Conservation (phyloP, 2,113 vertebrate species). For the Ptilorrhoa leucosticta region DNA sequence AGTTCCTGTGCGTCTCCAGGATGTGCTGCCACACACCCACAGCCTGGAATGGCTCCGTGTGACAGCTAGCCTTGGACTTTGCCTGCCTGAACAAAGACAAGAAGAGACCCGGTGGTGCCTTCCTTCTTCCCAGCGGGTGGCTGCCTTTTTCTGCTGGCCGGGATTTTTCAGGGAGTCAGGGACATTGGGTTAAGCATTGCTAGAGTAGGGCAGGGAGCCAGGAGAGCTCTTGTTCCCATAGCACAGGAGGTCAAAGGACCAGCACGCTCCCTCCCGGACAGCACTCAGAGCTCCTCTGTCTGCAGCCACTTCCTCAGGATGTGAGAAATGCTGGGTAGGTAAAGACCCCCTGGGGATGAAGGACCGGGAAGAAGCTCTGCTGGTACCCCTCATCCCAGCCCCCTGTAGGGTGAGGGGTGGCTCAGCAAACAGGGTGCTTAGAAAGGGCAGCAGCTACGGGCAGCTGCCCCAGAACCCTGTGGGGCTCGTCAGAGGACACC, state of each 20-base stretch:
- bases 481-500: neutral
- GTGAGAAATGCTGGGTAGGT: neutral
- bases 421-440: neutral
- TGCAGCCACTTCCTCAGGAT: slow-evolving; percentile 1
- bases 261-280: accelerated
- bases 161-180: neutral
- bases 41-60: accelerated
- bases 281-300: accelerated
- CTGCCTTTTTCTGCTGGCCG: neutral
- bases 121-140: neutral
- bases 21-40: neutral
- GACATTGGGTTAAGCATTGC: neutral
- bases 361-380: neutral
- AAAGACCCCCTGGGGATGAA: neutral
- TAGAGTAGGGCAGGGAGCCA: neutral
- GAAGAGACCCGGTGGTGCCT: neutral
- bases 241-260: neutral
- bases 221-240: neutral
- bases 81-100: neutral
- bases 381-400: neutral
- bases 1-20: neutral
- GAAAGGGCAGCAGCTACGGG: neutral
- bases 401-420: neutral
- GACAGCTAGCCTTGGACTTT: neutral
- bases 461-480: neutral